A percentile compares a stretch with the other conserved stretches of the same genome.
Conservation (phyloP, 2,797 vertebrate genomes). For the Erpetoichthys calabaricus region DNA sequence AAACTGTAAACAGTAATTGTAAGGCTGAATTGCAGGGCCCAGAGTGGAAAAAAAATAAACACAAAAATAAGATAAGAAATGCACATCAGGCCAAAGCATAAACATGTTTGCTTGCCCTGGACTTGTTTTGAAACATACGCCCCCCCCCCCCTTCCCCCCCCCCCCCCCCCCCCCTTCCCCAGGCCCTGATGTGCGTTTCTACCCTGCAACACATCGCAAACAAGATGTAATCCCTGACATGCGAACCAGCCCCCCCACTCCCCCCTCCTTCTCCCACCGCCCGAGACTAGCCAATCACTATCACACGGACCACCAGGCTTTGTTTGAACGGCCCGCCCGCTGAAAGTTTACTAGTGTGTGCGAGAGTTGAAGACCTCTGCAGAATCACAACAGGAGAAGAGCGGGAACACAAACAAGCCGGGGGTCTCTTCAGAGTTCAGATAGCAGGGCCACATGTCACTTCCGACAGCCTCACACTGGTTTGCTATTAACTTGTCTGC, state of each 20-base stretch:
- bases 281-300: too few relatives aligned
- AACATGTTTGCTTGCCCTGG: neutral
- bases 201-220: neutral
- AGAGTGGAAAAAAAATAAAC: neutral
- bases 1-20: neutral
- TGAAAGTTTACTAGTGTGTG: too few relatives aligned
- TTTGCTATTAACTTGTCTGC: conserved; percentile 1
- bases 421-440: neutral
- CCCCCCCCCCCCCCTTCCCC: neutral
- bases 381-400: conserved; percentile 2
- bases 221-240: neutral
- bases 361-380: neutral
- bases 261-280: neutral
- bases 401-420: neutral
- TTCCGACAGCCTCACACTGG: neutral
- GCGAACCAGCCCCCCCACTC: neutral
- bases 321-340: too few relatives aligned
- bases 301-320: too few relatives aligned
- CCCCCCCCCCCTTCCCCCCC: neutral
- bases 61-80: neutral
- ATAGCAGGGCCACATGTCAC: conserved; percentile 1
- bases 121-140: neutral
- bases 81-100: neutral
- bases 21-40: neutral
- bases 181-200: neutral